Conservation (phyloP, 2,113 vertebrate genomes). For the Probosciger aterrimus region DNA sequence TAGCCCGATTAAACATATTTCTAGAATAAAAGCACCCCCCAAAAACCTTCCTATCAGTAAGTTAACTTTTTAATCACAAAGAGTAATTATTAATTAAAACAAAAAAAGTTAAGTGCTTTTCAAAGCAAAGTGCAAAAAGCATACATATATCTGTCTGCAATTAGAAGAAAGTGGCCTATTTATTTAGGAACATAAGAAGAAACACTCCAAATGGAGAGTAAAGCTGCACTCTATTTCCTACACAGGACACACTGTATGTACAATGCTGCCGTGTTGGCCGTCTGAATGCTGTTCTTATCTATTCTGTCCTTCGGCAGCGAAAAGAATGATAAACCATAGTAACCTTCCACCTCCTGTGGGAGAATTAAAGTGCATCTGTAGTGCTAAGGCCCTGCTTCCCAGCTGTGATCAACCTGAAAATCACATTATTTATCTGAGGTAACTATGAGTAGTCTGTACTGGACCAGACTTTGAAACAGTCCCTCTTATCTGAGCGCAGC, state of each 20-base stretch:
- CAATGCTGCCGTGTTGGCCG: fast-evolving
- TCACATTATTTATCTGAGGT: neutral
- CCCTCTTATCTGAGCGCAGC: conserved; percentile 79
- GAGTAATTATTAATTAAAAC: neutral
- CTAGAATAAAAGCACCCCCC: neutral
- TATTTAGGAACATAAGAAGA: neutral
- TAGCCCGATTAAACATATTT: neutral
- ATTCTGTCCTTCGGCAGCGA: neutral
- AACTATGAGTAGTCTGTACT: neutral
- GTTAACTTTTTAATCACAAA: neutral
- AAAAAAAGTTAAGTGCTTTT: neutral
- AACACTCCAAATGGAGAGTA: neutral
- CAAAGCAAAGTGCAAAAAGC: neutral
- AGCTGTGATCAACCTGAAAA: neutral
- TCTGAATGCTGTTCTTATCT: neutral
- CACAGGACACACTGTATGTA: neutral
- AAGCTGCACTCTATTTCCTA: neutral
- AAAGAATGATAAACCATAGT: neutral
- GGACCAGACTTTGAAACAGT: neutral
- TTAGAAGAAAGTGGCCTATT: neutral
- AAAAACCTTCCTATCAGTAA: neutral
- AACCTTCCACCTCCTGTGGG: neutral
- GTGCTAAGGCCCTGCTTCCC: neutral
- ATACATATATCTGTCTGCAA: neutral
- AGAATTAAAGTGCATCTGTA: neutral